phyloP scores from a whole-genome alignment of 2,113 vertebrate species.

The Dicerorhinus sumatrensis region DNA sequence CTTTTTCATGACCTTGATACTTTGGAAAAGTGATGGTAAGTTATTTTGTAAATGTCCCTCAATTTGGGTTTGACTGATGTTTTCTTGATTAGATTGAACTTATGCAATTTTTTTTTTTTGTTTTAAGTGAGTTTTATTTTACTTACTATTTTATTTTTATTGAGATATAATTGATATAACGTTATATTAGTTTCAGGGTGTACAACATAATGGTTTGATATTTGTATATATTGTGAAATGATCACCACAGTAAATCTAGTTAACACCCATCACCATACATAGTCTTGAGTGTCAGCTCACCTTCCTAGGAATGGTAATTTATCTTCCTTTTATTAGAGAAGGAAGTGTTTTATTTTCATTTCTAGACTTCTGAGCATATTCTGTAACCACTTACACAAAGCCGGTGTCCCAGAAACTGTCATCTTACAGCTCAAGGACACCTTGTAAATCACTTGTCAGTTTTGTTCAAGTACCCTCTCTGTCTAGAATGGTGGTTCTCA shows the following conservation, averaged over 20 bases:
- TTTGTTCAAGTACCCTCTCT: not conserved
- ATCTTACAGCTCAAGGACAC: not conserved
- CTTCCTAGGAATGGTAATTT: not conserved
- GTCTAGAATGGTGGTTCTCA: not conserved
- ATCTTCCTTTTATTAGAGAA: not conserved
- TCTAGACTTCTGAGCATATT: not conserved
- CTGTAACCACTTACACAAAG: not conserved
- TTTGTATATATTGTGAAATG: not conserved
- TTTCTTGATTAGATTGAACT: not conserved
- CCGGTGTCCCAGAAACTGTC: not conserved
- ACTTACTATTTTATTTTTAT: not conserved
- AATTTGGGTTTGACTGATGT: not conserved
- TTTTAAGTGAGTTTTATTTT: not conserved
- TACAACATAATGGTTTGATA: not conserved
- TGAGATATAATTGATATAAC: not conserved
- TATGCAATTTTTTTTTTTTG: not conserved
- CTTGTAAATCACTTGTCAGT: not conserved
- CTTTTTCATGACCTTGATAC: not conserved
- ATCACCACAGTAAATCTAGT: not conserved
- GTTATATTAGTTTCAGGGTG: not conserved
- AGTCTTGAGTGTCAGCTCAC: not conserved
- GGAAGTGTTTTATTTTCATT: not conserved
- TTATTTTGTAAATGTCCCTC: not conserved
- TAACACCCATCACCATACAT: not conserved
- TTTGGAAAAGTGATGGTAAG: not conserved